Evolutionary conservation across 1,140 invertebrate genomes (phyloP).

Genomic region (Bombus ignitus): DNA sequence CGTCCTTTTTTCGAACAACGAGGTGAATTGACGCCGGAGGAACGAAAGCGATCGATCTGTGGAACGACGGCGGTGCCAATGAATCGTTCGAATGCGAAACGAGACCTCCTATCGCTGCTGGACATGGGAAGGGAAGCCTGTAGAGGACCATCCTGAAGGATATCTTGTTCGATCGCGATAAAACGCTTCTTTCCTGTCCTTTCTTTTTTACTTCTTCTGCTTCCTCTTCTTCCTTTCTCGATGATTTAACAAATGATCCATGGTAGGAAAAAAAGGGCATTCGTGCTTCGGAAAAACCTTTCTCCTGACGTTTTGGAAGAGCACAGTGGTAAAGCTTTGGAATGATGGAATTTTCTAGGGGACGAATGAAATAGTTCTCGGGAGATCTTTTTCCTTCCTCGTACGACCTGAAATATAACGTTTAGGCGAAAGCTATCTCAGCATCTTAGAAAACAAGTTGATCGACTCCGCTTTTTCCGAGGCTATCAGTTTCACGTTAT

Average conservation of each 20-base stretch:
- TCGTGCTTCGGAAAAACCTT: neutral
- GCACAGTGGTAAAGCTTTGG: too few species aligned
- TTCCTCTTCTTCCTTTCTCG: constrained; percentile 45
- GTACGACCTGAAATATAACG: too few species aligned
- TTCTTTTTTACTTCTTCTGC: too few species aligned
- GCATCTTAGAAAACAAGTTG: too few species aligned
- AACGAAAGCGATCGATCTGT: constrained; percentile 75
- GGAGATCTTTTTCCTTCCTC: too few species aligned
- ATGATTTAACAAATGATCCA: constrained; percentile 73
- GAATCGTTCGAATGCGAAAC: constrained; percentile 74
- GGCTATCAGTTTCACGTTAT: too few species aligned
- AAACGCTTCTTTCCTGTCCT: constrained; percentile 64
- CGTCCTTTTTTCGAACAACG: constrained; percentile 9
- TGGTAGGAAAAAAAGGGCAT: neutral
- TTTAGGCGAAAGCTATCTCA: too few species aligned
- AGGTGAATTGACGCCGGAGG: neutral
- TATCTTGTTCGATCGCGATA: constrained; percentile 75
- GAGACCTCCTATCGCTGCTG: constrained; percentile 61
- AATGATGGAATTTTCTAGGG: too few species aligned
- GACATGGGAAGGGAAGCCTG: constrained; percentile 40
- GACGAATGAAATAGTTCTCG: too few species aligned
- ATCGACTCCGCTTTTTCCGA: too few species aligned
- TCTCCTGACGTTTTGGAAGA: neutral
- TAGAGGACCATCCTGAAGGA: constrained; percentile 64
- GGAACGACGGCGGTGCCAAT: constrained; percentile 71